These are phyloP conservation scores for Atrina japonica DNA, from an alignment of 2,888 invertebrate species.

Conservation along the genomic window DNA sequence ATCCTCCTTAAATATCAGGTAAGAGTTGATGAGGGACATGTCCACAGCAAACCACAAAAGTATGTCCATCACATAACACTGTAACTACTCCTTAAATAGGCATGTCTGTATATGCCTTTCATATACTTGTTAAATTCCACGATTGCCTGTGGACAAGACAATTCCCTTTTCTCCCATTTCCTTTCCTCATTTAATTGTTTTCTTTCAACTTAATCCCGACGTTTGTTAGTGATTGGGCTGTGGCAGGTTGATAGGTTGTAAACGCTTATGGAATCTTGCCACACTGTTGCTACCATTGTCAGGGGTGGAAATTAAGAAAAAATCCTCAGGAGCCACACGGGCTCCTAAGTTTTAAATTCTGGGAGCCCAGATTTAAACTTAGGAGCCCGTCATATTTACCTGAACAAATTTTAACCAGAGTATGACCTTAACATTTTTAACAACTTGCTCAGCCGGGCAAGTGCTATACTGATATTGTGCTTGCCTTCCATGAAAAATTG, in stretches of 20 bases:
- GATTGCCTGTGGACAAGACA: constrained; percentile 26
- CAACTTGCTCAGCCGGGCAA: no score
- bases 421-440: no score
- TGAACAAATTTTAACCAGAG: no score
- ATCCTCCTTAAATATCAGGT: constrained; percentile 16
- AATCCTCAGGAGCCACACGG: no score
- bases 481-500: no score
- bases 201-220: constrained; percentile 11
- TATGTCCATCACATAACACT: constrained; percentile 11
- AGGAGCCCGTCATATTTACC: no score
- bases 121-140: constrained; percentile 34
- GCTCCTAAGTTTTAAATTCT: no score
- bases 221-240: constrained; percentile 13
- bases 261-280: constrained; percentile 26
- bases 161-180: constrained; percentile 21
- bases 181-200: constrained; percentile 14
- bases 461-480: no score
- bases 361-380: no score
- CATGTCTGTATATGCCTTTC: constrained; percentile 22
- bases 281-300: constrained; percentile 31
- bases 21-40: constrained; percentile 30
- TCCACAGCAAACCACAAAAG: constrained; percentile 28
- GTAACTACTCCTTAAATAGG: constrained; percentile 27
- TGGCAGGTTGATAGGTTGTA: constrained; percentile 26
- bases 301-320: no score